Evolutionary conservation across 64 coral and sea anemone species (phyloP).

Genomic region (Montipora cactus): DNA sequence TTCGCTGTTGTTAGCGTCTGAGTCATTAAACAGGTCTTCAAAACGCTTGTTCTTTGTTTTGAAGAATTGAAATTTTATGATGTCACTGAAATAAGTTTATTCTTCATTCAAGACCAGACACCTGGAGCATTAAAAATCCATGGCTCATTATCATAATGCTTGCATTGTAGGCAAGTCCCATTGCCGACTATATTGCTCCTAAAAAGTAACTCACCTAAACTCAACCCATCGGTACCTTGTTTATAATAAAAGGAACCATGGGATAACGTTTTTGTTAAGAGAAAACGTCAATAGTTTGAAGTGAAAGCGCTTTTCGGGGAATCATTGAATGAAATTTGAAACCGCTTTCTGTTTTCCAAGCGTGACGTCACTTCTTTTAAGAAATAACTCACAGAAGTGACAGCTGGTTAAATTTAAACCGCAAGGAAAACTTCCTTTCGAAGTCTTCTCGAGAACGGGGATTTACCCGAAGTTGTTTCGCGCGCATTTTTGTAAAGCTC

Average conservation of each 20-base stretch:
- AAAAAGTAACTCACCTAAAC: not conserved
- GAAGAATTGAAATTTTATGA: not conserved
- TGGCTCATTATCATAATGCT: conserved; percentile 28
- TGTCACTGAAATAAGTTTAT: not conserved
- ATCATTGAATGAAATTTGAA: no score
- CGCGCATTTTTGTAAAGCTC: not conserved
- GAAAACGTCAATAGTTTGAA: not conserved
- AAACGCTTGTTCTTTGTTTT: not conserved
- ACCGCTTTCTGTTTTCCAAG: not conserved
- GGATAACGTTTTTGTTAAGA: not conserved
- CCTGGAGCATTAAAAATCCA: not conserved
- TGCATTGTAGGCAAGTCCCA: not conserved
- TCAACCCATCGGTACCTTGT: not conserved
- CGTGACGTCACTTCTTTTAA: conserved; percentile 20
- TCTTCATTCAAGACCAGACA: not conserved
- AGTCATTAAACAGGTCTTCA: not conserved
- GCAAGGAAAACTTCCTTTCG: conserved; percentile 13
- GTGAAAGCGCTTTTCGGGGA: not conserved
- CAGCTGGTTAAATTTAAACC: conserved; percentile 61
- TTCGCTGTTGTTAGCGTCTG: no score
- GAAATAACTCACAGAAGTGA: conserved; percentile 20
- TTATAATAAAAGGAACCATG: not conserved
- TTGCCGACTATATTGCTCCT: not conserved
- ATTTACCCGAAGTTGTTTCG: conserved; percentile 33
- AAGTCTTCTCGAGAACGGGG: conserved; percentile 34